A percentile compares a stretch with the other conserved stretches of the same genome.
Conservation (phyloP, 2,888 invertebrate genomes). For the Teleiodes luculella region DNA sequence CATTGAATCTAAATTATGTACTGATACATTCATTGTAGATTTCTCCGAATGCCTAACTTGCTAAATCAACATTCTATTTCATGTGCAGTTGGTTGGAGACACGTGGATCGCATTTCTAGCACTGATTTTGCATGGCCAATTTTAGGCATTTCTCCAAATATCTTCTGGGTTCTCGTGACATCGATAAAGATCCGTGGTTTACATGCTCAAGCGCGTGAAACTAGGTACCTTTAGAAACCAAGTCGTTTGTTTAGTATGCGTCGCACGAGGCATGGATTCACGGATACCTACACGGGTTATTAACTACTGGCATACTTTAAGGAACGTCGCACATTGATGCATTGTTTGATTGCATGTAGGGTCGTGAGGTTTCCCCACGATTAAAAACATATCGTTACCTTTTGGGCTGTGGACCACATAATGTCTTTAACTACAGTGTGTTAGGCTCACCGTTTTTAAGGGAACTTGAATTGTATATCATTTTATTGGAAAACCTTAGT, state of each 20-base stretch:
- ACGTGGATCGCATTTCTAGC: not conserved
- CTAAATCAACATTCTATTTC: not conserved
- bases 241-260: slow-evolving; percentile 30
- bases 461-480: no score
- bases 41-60: not conserved
- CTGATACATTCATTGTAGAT: not conserved
- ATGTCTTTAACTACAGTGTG: not conserved
- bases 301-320: slow-evolving; percentile 1
- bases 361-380: not conserved
- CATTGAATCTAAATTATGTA: slow-evolving; percentile 3
- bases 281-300: not conserved
- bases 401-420: not conserved
- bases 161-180: slow-evolving; percentile 48
- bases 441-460: no score
- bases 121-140: not conserved
- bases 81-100: not conserved
- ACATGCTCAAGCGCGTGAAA: slow-evolving; percentile 63
- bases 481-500: no score
- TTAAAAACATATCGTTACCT: not conserved
- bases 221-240: slow-evolving; percentile 25
- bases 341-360: no score
- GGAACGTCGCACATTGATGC: not conserved
- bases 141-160: slow-evolving; percentile 49
- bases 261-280: slow-evolving; percentile 12
- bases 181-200: slow-evolving; percentile 58